Evolutionary conservation across 2,888 invertebrate genomes (phyloP), one percentile per base, ranked within the genome.

Genomic region (Lissocephala sabroskyi): DNA sequence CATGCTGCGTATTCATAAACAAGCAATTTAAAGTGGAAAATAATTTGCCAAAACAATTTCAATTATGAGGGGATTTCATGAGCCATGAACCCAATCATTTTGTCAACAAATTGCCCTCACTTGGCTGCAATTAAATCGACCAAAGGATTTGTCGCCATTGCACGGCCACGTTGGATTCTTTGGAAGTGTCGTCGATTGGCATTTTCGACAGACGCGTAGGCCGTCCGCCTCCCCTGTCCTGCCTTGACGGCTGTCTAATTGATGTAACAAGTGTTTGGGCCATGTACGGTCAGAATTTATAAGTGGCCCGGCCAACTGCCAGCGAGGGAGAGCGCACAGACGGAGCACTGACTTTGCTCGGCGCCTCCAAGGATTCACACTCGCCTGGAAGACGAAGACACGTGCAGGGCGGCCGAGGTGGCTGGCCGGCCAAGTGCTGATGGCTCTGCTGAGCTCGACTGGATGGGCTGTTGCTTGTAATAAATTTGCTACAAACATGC

Each of bases 191-290:
- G n/a, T n/a, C n/a, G n/a, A n/a, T n/a, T n/a, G n/a, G n/a, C n/a
- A n/a, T n/a, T n/a, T n/a, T n/a, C n/a, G n/a, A 23, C 23, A 23
- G 23, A 23, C 23, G 3, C 23, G n/a, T n/a, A n/a, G n/a, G n/a
- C n/a, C n/a, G n/a, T n/a, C n/a, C n/a, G n/a, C n/a, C n/a, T n/a
- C n/a, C n/a, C n/a, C n/a, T n/a, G n/a, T 23, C 49, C 42, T 36
- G 49, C 49, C 30, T 57, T 48, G 71, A 63, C 73, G 68, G 73
- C 61, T 66, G 56, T 70, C 76, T 80, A 80, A 80, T 80, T 80
- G 80, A 79, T 80, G 80, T 79, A 80, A 79, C 79, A 80, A 80
- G 77, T 80, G 80, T 79, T 79, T 77, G 79, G 67, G 65, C 76
- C 73, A 79, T 80, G 79, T 60, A 63, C 79, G 67, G 68, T 59